Base-by-base conservation (phyloP, 2,888 invertebrate genomes). In the Aricia artaxerxes region DNA sequence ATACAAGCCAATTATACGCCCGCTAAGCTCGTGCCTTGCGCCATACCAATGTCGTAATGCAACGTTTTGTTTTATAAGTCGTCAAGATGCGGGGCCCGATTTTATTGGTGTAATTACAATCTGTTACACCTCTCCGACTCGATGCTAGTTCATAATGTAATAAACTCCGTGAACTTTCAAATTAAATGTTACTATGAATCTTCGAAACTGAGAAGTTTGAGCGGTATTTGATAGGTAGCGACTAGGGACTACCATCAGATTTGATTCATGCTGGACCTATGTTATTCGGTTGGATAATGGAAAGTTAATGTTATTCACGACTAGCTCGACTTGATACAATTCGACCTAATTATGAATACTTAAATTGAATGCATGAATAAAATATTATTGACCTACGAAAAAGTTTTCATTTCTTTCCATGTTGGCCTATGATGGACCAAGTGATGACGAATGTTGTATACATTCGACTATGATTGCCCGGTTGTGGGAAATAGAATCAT, bases 11-110 rank as follows among this genome's bases (percentile, higher is more conserved):
- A 75, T 44, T 60, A 31, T 61, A 64, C 69, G 16, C 64, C 49
- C 73, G 13, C n/a, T 38, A n/a, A 64, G 78, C 81, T 80, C 79
- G 1, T 81, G 4, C 44, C 82, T 85, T 85, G 73, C 13, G 80
- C 87, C 86, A 85, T 9, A 81, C 80, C 57, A 76, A 80, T 82
- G 84, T 86, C 88, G 85, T 87, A 90, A 88, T 87, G 87, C 86
- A 87, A 87, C 87, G 89, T 90, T 89, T 88, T 88, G 88, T 89
- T 91, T 89, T 91, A 90, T 90, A 90, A 91, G 91, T 89, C 85
- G 85, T 85, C 83, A 87, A 90, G 91, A 91, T 90, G 87, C 88
- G 85, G 84, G 85, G 86, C 86, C 85, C 87, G 89, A 90, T 90
- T 89, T 83, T 87, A 85, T 87, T 89, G 85, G 87, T 86, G 87